These are phyloP conservation scores for Riparia riparia DNA, from an alignment of 2,113 vertebrate genomes.

Conservation along the genomic window DNA sequence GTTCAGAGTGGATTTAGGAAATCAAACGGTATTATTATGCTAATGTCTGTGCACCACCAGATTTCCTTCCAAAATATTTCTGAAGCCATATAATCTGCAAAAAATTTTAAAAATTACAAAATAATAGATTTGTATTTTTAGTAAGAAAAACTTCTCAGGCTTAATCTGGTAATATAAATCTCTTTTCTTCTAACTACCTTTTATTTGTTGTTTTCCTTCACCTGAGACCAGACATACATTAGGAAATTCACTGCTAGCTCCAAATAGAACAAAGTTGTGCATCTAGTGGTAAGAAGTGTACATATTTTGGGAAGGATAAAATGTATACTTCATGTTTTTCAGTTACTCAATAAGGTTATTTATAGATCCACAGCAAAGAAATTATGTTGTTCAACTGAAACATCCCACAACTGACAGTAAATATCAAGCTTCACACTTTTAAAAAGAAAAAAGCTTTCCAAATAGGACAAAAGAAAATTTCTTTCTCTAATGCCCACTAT, in stretches of 20 bases:
- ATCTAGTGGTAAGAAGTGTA: neutral
- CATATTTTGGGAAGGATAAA: neutral
- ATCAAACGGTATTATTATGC: neutral
- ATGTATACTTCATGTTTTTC: neutral
- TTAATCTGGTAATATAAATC: neutral
- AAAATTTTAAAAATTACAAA: neutral
- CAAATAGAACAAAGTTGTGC: neutral
- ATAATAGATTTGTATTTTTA: neutral
- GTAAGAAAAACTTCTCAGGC: neutral
- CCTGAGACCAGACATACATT: neutral
- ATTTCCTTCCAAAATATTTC: neutral
- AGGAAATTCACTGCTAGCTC: neutral
- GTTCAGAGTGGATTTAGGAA: neutral
- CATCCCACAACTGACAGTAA: conserved; percentile 42
- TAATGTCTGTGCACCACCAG: neutral
- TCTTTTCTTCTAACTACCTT: neutral
- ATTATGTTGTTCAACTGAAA: conserved; percentile 47
- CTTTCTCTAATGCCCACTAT: neutral
- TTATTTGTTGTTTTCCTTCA: neutral
- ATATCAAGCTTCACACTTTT: conserved; percentile 34
- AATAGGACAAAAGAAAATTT: neutral
- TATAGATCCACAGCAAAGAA: neutral
- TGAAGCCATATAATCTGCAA: neutral
- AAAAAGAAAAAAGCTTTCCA: neutral
- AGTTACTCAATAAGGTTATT: conserved; percentile 1